Conservation (phyloP, 2,797 vertebrate species). For the Urocyon cinereoargenteus region DNA sequence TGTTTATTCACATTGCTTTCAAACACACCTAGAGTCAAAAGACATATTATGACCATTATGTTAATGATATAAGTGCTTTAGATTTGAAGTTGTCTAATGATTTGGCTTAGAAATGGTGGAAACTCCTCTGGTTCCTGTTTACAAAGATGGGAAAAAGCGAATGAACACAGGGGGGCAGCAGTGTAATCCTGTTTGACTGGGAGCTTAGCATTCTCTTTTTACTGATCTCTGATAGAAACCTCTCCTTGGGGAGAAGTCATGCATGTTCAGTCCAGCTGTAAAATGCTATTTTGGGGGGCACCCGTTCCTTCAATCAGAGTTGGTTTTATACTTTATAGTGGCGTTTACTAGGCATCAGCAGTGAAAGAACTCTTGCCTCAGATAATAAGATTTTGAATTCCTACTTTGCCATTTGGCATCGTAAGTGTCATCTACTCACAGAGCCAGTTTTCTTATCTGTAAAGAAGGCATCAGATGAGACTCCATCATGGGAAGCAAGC, state of each 20-base stretch:
- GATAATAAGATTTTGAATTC: slow-evolving; percentile 32
- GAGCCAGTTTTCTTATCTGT: not conserved
- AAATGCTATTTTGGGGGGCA: not conserved
- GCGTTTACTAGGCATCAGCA: not conserved
- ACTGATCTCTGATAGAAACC: not conserved
- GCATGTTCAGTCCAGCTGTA: not conserved
- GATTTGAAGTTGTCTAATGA: not conserved
- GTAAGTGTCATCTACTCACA: not conserved
- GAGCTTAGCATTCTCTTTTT: not conserved
- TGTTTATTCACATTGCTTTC: not conserved
- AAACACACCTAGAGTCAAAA: not conserved
- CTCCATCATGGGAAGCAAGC: not conserved
- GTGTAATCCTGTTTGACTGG: slow-evolving; percentile 14
- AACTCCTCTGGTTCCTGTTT: not conserved
- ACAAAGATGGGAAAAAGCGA: slow-evolving; percentile 51
- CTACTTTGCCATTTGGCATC: not conserved
- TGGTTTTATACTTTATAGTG: not conserved
- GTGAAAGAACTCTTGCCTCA: not conserved
- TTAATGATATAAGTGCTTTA: not conserved
- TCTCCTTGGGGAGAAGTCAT: not conserved
- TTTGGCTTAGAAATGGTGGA: not conserved
- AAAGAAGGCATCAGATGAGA: not conserved
- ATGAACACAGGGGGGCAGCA: slow-evolving; percentile 77
- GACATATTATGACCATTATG: not conserved
- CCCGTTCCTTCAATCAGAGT: not conserved